Conservation (phyloP, 37 sponge, comb jelly and placozoan genomes). For the Haliclona indistincta region DNA sequence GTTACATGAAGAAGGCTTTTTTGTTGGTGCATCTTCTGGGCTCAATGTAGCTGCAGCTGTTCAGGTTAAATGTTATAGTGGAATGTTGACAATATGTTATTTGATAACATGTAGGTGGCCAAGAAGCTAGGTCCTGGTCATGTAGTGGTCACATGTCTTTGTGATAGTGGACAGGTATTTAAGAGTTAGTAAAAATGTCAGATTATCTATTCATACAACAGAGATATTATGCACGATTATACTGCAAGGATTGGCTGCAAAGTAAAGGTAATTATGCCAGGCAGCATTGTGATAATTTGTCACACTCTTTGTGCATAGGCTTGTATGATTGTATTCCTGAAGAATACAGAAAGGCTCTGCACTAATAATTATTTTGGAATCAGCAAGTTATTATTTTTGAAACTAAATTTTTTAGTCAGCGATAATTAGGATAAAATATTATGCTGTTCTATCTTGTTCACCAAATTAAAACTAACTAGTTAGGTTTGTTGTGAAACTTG, state of each 20-base stretch:
- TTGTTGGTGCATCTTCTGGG: slow-evolving; percentile 87
- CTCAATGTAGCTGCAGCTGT: slow-evolving; percentile 91
- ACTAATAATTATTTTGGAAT: slow-evolving; percentile 1
- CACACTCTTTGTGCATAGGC: slow-evolving; percentile 14
- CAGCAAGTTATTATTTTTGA: not conserved
- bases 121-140: slow-evolving; percentile 80
- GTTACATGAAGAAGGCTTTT: slow-evolving; percentile 87
- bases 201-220: slow-evolving; percentile 7
- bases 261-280: slow-evolving; percentile 36
- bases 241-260: slow-evolving; percentile 54
- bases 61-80: slow-evolving; percentile 47
- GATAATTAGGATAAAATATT: no score
- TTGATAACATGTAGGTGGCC: slow-evolving; percentile 68
- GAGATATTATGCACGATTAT: slow-evolving; percentile 70
- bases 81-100: not conserved
- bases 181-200: not conserved
- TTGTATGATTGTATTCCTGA: slow-evolving; percentile 45
- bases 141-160: slow-evolving; percentile 81
- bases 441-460: no score
- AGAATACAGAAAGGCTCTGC: slow-evolving; percentile 32
- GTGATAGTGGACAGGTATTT: slow-evolving; percentile 84
- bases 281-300: not conserved
- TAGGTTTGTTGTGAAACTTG: no score
- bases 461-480: no score
- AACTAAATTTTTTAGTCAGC: no score